Evolutionary conservation across 2,113 vertebrate species (phyloP).

Genomic region (Oreotrochilus melanogaster): DNA sequence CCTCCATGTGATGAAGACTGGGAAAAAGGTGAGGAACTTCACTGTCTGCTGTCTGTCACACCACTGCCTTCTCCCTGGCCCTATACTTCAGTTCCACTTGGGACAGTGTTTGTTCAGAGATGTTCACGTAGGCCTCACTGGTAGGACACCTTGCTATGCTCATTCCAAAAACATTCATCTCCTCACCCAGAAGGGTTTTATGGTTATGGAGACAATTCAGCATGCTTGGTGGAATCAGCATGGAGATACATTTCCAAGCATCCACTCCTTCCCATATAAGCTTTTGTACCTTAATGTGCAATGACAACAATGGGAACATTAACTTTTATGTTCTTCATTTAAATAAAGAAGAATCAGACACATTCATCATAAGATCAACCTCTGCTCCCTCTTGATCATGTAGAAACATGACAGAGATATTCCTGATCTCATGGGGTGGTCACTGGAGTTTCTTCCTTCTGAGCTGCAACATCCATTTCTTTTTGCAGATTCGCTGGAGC

Average conservation of each 20-base stretch:
- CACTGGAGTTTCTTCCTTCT: not conserved
- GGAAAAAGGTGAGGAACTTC: slow-evolving; percentile 44
- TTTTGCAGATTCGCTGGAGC: slow-evolving; percentile 12
- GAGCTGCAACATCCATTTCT: not conserved
- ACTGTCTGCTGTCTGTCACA: not conserved
- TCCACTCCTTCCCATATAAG: not conserved
- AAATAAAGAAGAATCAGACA: not conserved
- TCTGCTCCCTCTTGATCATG: not conserved
- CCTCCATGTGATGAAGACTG: slow-evolving; percentile 53
- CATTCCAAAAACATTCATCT: not conserved
- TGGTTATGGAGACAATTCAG: not conserved
- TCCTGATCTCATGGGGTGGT: not conserved
- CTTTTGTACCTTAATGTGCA: not conserved
- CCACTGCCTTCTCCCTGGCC: not conserved
- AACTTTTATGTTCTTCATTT: not conserved
- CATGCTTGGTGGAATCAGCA: not conserved
- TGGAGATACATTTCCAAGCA: not conserved
- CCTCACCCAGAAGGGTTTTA: not conserved
- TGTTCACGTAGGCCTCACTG: not conserved
- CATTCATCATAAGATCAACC: not conserved
- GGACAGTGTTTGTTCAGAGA: not conserved
- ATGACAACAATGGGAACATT: not conserved
- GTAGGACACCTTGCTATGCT: not conserved
- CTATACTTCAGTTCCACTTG: not conserved
- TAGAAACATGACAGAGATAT: not conserved